Base-by-base conservation (phyloP, 2,888 invertebrate species). In the Hypomecis punctinalis region DNA sequence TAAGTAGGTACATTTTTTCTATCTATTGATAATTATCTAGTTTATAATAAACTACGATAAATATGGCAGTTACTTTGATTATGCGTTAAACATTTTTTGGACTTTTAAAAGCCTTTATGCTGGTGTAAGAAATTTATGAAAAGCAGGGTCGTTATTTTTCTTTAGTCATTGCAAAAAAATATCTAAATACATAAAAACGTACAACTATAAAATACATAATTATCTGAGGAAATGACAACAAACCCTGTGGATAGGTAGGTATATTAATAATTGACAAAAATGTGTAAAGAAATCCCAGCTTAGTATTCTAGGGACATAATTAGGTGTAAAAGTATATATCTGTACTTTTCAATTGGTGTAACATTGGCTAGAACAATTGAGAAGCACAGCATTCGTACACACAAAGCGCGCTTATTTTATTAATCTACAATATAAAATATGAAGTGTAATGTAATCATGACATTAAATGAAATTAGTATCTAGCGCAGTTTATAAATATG, bases 201-300 rank as follows among this genome's bases (percentile, higher is more conserved):
- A 73, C 69, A 65, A 76, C 85, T 80, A 77, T 51, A 78, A 23
- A 82, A 57, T 57, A 63, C 40, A 51, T 60, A 47, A 47, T 56
- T 56, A 86, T 89, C 89, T 88, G 85, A 86, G 75, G 71, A 81
- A 79, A 83, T 77, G 81, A 79, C 85, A 88, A 88, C 82, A 85
- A 86, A 91, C 92, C 92, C 91, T 92, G 92, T 91, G 89, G 85
- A 83, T 80, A 80, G 52, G 53, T 61, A 66, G 46, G 48, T 54
- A 82, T 80, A 60, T 61, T 66, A 71, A 76, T 91, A 92, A 92
- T 92, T 92, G 92, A 92, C 92, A 76, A 91, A 90, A 88, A 84
- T 83, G 83, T 87, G 77, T 85, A 89, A 91, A 84, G 80, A 87
- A 85, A 83, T 77, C 85, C 84, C 83, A 73, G 65, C 68, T 23